These are phyloP conservation scores for Myripristis murdjan DNA, from an alignment of 2,797 vertebrate genomes.

Conservation along the genomic window DNA sequence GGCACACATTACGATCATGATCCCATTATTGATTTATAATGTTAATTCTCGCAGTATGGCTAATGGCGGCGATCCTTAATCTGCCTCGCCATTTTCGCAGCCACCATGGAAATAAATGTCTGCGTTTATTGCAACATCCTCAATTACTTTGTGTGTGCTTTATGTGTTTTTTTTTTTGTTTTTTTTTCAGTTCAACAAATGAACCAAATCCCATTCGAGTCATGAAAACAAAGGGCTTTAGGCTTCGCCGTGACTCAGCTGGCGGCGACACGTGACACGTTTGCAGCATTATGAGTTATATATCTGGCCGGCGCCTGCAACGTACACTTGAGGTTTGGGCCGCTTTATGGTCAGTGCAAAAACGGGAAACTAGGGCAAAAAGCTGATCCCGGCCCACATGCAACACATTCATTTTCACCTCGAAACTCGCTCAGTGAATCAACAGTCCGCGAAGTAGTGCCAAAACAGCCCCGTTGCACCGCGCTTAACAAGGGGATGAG, in stretches of 20 bases:
- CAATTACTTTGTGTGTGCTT: background rate
- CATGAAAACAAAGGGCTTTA: conserved; percentile 51
- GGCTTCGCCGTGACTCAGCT: conserved; percentile 71
- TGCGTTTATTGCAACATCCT: conserved; percentile 19
- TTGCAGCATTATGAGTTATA: conserved; percentile 4
- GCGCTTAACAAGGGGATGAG: conserved; percentile 30
- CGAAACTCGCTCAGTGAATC: background rate
- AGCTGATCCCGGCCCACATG: conserved; percentile 13
- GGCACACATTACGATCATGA: background rate
- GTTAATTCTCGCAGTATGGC: background rate
- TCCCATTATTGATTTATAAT: background rate
- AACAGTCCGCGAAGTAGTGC: background rate
- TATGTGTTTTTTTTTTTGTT: conserved; percentile 41
- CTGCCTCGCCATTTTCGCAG: conserved; percentile 1
- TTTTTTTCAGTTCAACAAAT: conserved; percentile 45
- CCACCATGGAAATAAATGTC: background rate
- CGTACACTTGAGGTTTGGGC: conserved; percentile 14
- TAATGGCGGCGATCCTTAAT: background rate
- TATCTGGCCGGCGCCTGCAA: background rate
- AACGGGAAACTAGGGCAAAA: conserved; percentile 50
- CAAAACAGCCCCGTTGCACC: background rate
- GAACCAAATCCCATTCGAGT: conserved; percentile 54
- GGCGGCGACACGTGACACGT: conserved; percentile 54
- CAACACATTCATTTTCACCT: conserved; percentile 32
- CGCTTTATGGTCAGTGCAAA: conserved; percentile 49